These are phyloP conservation scores for Vesta saturnalis DNA, from an alignment of 2,888 invertebrate genomes.

Conservation along the genomic window DNA sequence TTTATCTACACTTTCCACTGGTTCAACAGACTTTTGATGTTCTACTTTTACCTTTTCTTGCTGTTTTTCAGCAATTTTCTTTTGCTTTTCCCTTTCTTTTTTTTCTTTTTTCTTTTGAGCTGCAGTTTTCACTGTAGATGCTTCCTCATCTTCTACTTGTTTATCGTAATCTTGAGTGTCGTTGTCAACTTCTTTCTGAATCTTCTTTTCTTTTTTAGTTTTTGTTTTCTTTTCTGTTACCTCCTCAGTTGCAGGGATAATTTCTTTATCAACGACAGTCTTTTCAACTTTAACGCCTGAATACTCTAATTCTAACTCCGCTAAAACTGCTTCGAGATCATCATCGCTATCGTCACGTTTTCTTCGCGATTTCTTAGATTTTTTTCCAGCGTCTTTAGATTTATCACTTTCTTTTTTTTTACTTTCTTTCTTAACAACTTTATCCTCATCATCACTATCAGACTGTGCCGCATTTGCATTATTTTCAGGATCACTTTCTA, in stretches of 20 bases:
- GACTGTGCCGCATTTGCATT: slow-evolving; percentile 52
- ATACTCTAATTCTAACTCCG: slow-evolving; percentile 85
- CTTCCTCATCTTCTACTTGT: slow-evolving; percentile 67
- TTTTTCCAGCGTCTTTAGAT: slow-evolving; percentile 67
- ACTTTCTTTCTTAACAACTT: slow-evolving; percentile 57
- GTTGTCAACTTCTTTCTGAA: slow-evolving; percentile 22
- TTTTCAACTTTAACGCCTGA: slow-evolving; percentile 70
- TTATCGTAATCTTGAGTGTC: slow-evolving; percentile 34
- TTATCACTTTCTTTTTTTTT: slow-evolving; percentile 60
- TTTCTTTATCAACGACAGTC: slow-evolving; percentile 58
- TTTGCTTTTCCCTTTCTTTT: slow-evolving; percentile 79
- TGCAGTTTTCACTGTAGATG: slow-evolving; percentile 77
- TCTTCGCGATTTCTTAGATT: slow-evolving; percentile 76
- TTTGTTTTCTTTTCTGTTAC: slow-evolving; percentile 59
- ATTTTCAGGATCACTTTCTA: slow-evolving; percentile 67
- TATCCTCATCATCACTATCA: slow-evolving; percentile 61
- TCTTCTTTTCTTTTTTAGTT: slow-evolving; percentile 35
- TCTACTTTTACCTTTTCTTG: slow-evolving; percentile 42
- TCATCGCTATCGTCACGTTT: slow-evolving; percentile 83
- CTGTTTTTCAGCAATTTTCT: slow-evolving; percentile 41
- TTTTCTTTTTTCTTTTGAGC: slow-evolving; percentile 92
- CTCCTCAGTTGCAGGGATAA: slow-evolving; percentile 51
- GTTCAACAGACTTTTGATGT: slow-evolving; percentile 42
- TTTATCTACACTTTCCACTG: slow-evolving; percentile 48
- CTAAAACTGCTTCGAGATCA: slow-evolving; percentile 84